Conservation (phyloP, 2,888 invertebrate genomes). For the Netelia fuscicornis region DNA sequence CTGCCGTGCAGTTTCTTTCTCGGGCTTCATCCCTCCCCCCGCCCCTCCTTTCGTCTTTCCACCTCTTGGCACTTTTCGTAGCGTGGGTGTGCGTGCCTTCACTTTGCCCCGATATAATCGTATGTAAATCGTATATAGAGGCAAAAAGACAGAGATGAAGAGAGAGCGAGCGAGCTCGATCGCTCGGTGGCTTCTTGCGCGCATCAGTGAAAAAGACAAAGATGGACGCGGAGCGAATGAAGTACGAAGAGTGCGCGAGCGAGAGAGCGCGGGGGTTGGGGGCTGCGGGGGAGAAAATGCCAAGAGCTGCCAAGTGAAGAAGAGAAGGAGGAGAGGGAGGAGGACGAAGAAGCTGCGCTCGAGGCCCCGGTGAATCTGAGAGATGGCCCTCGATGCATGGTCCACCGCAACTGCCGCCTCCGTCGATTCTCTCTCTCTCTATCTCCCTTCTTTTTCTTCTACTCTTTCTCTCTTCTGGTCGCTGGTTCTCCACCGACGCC, state of each 20-base stretch:
- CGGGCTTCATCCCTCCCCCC: slow-evolving; percentile 4
- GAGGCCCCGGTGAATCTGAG: slow-evolving; percentile 77
- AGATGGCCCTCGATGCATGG: slow-evolving; percentile 75
- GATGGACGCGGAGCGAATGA: slow-evolving; percentile 59
- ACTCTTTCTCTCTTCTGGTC: slow-evolving; percentile 11
- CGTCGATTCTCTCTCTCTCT: slow-evolving; percentile 20
- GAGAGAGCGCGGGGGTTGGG: slow-evolving; percentile 17
- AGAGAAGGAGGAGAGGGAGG: slow-evolving; percentile 39
- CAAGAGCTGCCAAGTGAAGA: slow-evolving; percentile 62
- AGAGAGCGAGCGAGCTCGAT: slow-evolving; percentile 30
- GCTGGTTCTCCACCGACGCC: slow-evolving; percentile 28
- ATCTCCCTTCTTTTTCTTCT: neutral
- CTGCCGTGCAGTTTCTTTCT: slow-evolving; percentile 33
- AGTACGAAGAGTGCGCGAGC: slow-evolving; percentile 44
- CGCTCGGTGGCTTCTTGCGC: slow-evolving; percentile 50
- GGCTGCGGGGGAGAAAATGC: slow-evolving; percentile 56
- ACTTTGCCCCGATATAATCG: slow-evolving; percentile 82
- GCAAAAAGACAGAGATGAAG: slow-evolving; percentile 27
- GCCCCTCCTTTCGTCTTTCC: slow-evolving; percentile 66
- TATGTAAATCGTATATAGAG: slow-evolving; percentile 83
- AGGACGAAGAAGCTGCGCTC: slow-evolving; percentile 56
- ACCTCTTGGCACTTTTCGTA: slow-evolving; percentile 74
- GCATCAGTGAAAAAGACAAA: slow-evolving; percentile 34
- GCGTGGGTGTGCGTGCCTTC: slow-evolving; percentile 83
- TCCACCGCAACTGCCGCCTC: slow-evolving; percentile 48